phyloP scores from a whole-genome alignment of 2,113 vertebrate species.

The Turdus rufiventris region DNA sequence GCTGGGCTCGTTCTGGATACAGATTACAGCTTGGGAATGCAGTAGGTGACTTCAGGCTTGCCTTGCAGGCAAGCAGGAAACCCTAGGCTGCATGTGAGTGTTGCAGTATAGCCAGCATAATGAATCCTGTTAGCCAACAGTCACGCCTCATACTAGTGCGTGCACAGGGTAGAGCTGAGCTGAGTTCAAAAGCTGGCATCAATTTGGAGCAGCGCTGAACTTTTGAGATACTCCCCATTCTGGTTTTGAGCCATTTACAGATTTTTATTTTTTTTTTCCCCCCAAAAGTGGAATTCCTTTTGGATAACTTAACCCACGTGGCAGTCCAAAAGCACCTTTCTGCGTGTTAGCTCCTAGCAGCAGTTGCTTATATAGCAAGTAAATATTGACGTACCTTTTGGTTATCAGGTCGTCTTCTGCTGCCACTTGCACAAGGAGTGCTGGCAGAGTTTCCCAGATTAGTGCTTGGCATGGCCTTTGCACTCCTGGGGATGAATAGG shows the following conservation, averaged over 20 bases:
- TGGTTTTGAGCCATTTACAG: not conserved
- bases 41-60: not conserved
- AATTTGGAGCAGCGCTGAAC: not conserved
- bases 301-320: not conserved
- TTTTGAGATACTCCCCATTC: not conserved
- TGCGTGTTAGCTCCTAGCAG: not conserved
- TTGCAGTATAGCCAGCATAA: not conserved
- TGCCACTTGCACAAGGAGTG: not conserved
- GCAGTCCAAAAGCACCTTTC: not conserved
- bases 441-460: not conserved
- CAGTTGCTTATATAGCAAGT: not conserved
- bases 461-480: not conserved
- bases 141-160: accelerated
- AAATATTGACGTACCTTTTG: slow-evolving; percentile 35
- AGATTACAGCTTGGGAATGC: not conserved
- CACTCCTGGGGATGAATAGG: not conserved
- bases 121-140: not conserved
- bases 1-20: accelerated
- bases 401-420: slow-evolving; percentile 3
- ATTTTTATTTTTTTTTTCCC: not conserved
- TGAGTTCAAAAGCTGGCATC: not conserved
- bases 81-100: not conserved
- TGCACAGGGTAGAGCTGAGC: not conserved
- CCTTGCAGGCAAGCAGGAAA: not conserved
- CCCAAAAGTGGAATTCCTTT: not conserved